Evolutionary conservation across 1,140 invertebrate genomes (phyloP).

Genomic region (Macrobrachium rosenbergii): DNA sequence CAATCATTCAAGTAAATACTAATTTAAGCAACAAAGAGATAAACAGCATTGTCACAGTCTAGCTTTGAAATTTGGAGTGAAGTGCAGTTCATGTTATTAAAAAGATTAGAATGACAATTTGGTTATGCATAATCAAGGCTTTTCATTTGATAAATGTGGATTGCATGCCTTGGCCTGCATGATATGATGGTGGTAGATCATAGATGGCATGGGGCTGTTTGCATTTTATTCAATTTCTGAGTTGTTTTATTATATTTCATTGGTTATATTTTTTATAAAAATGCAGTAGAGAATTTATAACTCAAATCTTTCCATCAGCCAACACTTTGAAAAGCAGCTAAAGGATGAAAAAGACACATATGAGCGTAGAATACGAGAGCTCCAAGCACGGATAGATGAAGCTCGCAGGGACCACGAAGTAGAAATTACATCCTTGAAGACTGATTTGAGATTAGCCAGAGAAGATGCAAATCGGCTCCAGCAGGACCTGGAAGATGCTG

Average conservation of each 20-base stretch:
- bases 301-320: slow-evolving; percentile 43
- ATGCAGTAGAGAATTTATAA: slow-evolving; percentile 3
- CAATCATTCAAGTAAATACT: no score
- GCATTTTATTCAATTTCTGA: background rate
- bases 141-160: background rate
- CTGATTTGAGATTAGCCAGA: slow-evolving; percentile 55
- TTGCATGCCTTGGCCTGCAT: slow-evolving; percentile 18
- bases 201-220: slow-evolving; percentile 3
- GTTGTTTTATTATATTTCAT: background rate
- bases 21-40: no score
- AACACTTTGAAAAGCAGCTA: slow-evolving; percentile 62
- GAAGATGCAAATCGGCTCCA: slow-evolving; percentile 63
- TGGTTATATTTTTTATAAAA: background rate
- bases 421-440: slow-evolving; percentile 61
- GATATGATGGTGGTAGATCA: slow-evolving; percentile 3
- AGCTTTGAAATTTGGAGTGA: no score
- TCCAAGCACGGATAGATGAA: slow-evolving; percentile 59
- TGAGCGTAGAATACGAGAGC: slow-evolving; percentile 60
- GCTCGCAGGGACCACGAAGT: slow-evolving; percentile 54
- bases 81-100: no score
- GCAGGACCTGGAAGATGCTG: slow-evolving; percentile 65
- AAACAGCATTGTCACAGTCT: no score
- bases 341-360: slow-evolving; percentile 60
- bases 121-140: background rate
- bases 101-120: no score